phyloP scores from a whole-genome alignment of 2,113 vertebrate genomes.

The Charina bottae region DNA sequence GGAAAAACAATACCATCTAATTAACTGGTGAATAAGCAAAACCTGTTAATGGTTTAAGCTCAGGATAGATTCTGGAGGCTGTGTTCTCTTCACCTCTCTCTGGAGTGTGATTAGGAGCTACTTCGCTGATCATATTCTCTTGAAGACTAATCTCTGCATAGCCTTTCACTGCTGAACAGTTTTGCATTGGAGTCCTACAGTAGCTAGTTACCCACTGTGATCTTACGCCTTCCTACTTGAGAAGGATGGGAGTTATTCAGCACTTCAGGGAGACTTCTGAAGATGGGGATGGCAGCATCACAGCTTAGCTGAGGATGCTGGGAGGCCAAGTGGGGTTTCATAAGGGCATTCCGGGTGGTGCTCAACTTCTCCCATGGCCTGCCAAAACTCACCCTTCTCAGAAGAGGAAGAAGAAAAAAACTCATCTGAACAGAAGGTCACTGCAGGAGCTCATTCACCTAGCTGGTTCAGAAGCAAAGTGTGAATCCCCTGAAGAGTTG shows the following conservation, averaged over 20 bases:
- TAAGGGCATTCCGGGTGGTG: not conserved
- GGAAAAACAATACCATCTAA: not conserved
- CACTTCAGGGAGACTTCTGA: not conserved
- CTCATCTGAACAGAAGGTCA: not conserved
- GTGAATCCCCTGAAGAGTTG: no score
- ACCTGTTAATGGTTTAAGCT: conserved; percentile 33
- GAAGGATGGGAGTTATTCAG: not conserved
- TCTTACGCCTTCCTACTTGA: not conserved
- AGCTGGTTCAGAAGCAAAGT: not conserved
- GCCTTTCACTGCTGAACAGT: not conserved
- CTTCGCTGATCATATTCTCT: conserved; percentile 30
- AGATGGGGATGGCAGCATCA: not conserved
- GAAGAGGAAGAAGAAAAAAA: no score
- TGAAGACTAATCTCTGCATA: conserved; percentile 41
- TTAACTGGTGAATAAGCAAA: conserved; percentile 26
- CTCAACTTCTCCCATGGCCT: not conserved
- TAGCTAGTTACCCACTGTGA: not conserved
- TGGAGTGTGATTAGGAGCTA: conserved; percentile 36
- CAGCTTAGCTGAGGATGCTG: not conserved
- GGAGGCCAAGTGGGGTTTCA: not conserved
- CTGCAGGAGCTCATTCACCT: not conserved
- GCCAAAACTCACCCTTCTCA: not conserved
- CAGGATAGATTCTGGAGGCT: conserved; percentile 27
- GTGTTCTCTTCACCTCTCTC: conserved; percentile 17
- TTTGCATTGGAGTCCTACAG: not conserved